Base-by-base conservation (phyloP, 2,113 vertebrate species). In the Neofelis nebulosa region DNA sequence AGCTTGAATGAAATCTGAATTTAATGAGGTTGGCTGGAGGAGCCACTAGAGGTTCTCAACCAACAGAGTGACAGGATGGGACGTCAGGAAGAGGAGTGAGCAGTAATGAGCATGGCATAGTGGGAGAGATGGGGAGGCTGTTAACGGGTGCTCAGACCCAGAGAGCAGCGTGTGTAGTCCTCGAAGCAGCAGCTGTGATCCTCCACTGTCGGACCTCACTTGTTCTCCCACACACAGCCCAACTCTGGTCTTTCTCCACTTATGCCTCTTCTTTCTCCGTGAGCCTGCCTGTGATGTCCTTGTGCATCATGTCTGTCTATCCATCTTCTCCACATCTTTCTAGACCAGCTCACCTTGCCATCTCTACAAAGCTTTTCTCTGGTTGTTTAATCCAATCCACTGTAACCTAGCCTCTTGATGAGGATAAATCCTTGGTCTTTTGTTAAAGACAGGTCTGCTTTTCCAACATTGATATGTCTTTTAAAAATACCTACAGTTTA, bases 401-500 rank as follows among this genome's bases (percentile, higher is more conserved):
- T 66, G 36, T 41, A 52, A 92, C 73, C 25, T 79, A 61, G 79
- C 38, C 52, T 89, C 82, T 81, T 84, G 63, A 36, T 15, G 74
- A 78, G 12, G 41, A 31, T 65, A 10, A 92, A 93, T 88, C 96
- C 82, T 93, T 63, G 73, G 48, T 27, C 55, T 61, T 92, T 92
- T 5, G 0, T 66, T 88, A 71, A 80, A 82, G 55, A 18, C 0
- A 73, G 7, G 36, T 50, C 25, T 95, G 13, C 41, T 48, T 85
- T 94, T 33, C 29, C 74, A 31, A 93, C 13, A 57, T 4, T 57
- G 29, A 41, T n/a, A 27, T 78, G 15, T 89, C 50, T 50, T 94
- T 94, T 93, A 55, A 87, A 94, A 94, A 85, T 69, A 80, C 27
- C 87, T 81, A 41, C 18, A 48, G 25, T 73, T 91, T 15, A 69